A percentile compares a stretch with the other conserved stretches of the same genome.
phyloP scores from a whole-genome alignment of 2,113 vertebrate species.

The Paradisaea rubra region DNA sequence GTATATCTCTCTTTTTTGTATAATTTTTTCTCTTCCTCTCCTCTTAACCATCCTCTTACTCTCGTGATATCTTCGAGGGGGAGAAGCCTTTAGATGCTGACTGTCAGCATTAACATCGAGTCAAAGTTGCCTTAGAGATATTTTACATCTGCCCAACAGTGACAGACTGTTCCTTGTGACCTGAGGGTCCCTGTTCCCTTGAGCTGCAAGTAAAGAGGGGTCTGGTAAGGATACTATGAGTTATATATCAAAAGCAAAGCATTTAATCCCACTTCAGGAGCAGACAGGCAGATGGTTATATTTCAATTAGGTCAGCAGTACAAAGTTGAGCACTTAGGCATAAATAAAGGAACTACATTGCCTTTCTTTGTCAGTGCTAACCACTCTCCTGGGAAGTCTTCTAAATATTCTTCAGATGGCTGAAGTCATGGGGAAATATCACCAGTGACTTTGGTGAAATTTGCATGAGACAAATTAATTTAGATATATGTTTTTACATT shows the following conservation, averaged over 20 bases:
- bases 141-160: background rate
- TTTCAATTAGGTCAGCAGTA: background rate
- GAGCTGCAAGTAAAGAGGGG: background rate
- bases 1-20: background rate
- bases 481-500: background rate
- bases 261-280: background rate
- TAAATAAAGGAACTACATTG: background rate
- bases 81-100: background rate
- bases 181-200: background rate
- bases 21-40: background rate
- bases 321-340: background rate
- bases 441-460: background rate
- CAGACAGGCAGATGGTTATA: background rate
- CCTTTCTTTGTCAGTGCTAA: background rate
- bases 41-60: background rate
- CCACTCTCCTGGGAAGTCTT: background rate
- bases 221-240: background rate
- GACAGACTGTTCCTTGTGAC: background rate
- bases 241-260: background rate
- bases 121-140: background rate
- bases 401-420: background rate
- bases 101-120: fast-evolving
- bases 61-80: background rate
- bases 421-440: background rate
- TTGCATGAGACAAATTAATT: background rate